Evolutionary conservation across 2,888 invertebrate genomes (phyloP).

Genomic region (Pandemis corylana): DNA sequence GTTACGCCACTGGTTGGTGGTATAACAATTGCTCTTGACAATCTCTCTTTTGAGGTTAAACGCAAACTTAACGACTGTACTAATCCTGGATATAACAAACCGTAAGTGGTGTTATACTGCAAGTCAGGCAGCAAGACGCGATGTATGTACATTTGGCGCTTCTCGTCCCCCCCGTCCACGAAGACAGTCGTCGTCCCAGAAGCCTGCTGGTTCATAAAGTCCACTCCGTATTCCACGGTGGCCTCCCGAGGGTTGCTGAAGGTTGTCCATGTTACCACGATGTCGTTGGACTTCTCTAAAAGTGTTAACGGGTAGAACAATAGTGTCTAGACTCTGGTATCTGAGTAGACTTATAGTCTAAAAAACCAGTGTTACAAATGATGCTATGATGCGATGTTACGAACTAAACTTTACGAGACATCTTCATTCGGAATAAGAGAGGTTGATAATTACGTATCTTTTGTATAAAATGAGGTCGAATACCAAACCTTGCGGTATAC

Average conservation of each 20-base stretch:
- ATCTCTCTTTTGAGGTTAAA: not conserved
- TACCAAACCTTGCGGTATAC: too few relatives aligned
- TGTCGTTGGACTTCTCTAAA: slow-evolving; percentile 86
- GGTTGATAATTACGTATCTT: too few relatives aligned
- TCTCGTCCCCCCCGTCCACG: slow-evolving; percentile 89
- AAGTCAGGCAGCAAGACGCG: slow-evolving; percentile 87
- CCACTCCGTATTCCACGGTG: slow-evolving; percentile 90
- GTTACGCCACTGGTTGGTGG: too few relatives aligned
- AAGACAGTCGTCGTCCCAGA: slow-evolving; percentile 86
- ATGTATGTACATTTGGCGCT: slow-evolving; percentile 91
- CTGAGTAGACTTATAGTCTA: too few relatives aligned
- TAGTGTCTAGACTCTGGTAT: too few relatives aligned
- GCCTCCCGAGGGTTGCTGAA: slow-evolving; percentile 87
- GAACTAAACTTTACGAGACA: too few relatives aligned
- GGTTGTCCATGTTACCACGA: slow-evolving; percentile 94
- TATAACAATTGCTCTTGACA: too few relatives aligned
- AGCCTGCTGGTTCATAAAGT: slow-evolving; percentile 81
- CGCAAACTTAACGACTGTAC: not conserved
- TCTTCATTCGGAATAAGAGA: too few relatives aligned
- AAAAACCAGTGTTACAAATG: too few relatives aligned
- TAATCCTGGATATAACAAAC: slow-evolving; percentile 60
- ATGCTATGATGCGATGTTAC: too few relatives aligned
- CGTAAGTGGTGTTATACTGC: slow-evolving; percentile 86
- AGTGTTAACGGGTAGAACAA: too few relatives aligned
- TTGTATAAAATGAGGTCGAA: too few relatives aligned